These are phyloP conservation scores for Arctopsyche grandis DNA, from an alignment of 1,140 invertebrate species.

Conservation along the genomic window DNA sequence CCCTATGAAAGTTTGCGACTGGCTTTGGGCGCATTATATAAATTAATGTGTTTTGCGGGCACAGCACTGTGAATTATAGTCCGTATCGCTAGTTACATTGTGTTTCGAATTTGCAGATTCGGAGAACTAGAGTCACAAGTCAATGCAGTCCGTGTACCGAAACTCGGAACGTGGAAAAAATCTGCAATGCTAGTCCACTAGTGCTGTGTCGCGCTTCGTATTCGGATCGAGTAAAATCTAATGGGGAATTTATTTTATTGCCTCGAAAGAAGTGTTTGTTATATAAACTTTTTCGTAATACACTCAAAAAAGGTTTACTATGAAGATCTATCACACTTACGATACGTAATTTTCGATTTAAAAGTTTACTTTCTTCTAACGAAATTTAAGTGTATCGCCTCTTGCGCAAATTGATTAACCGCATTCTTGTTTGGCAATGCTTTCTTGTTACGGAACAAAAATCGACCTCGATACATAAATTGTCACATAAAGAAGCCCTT, in stretches of 20 bases:
- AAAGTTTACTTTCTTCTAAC: background rate
- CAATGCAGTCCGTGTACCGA: too few relatives aligned
- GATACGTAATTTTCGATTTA: background rate
- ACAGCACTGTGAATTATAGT: background rate
- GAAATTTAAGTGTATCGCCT: background rate
- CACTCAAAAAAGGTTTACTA: background rate
- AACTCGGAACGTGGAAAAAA: too few relatives aligned
- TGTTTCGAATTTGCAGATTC: background rate
- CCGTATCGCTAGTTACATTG: background rate
- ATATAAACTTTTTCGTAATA: too few relatives aligned
- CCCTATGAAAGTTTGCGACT: background rate
- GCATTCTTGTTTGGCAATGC: conserved; percentile 5
- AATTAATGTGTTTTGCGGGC: conserved; percentile 2
- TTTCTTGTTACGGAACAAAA: background rate
- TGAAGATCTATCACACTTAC: background rate
- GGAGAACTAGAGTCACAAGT: background rate
- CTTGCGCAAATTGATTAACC: background rate
- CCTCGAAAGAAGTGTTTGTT: too few relatives aligned
- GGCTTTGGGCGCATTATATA: background rate
- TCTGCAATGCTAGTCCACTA: too few relatives aligned
- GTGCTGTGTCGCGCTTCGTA: too few relatives aligned
- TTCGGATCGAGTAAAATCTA: too few relatives aligned
- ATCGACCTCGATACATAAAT: background rate
- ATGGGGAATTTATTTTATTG: too few relatives aligned
- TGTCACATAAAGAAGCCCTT: background rate